phyloP scores from a whole-genome alignment of 1,140 invertebrate species.

The Drosophila repleta region DNA sequence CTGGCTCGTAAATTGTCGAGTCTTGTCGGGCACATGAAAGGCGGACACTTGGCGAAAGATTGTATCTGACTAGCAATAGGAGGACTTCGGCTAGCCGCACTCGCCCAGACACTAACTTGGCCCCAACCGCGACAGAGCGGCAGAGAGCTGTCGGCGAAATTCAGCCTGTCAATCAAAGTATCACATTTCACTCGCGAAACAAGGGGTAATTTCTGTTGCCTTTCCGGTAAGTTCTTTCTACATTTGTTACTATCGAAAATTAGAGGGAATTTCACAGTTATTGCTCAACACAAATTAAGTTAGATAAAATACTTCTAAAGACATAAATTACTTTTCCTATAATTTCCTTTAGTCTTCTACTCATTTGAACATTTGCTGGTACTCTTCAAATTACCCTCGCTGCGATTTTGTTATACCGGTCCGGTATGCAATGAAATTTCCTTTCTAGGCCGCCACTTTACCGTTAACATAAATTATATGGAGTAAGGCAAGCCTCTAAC shows the following conservation, averaged over 20 bases:
- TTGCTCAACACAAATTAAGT: neutral
- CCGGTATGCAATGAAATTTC: constrained; percentile 20
- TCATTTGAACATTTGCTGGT: neutral
- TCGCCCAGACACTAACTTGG: neutral
- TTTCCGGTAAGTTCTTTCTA: neutral
- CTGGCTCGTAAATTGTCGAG: constrained; percentile 48
- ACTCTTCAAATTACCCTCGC: constrained; percentile 4
- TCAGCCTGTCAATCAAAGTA: constrained; percentile 10
- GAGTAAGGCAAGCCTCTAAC: constrained; percentile 2
- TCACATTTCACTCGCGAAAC: neutral
- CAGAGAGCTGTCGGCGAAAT: neutral
- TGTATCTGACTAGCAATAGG: constrained; percentile 23
- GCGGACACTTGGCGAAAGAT: constrained; percentile 30
- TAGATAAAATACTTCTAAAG: neutral
- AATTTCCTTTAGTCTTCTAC: neutral
- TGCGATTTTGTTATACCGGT: neutral
- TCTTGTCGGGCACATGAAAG: constrained; percentile 44
- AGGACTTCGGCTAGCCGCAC: neutral
- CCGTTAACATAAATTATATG: constrained; percentile 18
- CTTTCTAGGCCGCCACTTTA: constrained; percentile 19
- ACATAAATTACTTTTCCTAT: neutral
- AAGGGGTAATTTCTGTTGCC: no score
- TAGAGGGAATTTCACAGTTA: neutral
- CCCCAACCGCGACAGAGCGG: neutral
- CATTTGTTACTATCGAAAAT: neutral